Conservation (phyloP, 2,888 invertebrate genomes). For the Andrena flavipes region DNA sequence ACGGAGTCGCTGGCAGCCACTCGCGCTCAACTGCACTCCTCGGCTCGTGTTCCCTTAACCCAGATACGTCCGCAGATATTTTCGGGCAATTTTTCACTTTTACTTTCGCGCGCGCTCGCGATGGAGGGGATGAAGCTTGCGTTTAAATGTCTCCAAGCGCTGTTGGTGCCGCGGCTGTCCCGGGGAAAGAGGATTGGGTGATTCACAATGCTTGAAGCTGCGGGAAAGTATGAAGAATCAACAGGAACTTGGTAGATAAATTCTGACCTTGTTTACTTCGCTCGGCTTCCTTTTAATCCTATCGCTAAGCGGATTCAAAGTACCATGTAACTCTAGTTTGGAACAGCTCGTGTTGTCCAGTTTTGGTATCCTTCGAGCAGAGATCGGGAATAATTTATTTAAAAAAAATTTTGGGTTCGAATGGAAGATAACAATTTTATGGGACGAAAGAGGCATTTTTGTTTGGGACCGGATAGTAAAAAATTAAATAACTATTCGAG, state of each 20-base stretch:
- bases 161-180: background rate
- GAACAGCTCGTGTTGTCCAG: background rate
- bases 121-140: conserved; percentile 1
- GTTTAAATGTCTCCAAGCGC: background rate
- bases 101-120: conserved; percentile 37
- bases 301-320: no score
- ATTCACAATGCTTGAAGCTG: background rate
- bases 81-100: conserved; percentile 49
- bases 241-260: background rate
- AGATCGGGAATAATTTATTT: no score
- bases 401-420: no score
- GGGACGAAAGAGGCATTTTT: no score
- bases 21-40: conserved; percentile 12
- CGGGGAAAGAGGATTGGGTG: no score
- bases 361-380: background rate
- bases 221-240: background rate
- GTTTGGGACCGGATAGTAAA: no score
- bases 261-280: background rate
- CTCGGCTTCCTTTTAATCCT: background rate
- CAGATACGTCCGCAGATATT: conserved; percentile 56
- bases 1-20: background rate
- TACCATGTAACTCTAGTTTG: no score
- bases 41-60: conserved; percentile 44
- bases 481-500: no score
- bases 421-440: no score